A percentile compares a stretch with the other conserved stretches of the same genome.
These are phyloP conservation scores for Hozukius guyotensis DNA, from an alignment of 2,797 vertebrate species.

Conservation along the genomic window DNA sequence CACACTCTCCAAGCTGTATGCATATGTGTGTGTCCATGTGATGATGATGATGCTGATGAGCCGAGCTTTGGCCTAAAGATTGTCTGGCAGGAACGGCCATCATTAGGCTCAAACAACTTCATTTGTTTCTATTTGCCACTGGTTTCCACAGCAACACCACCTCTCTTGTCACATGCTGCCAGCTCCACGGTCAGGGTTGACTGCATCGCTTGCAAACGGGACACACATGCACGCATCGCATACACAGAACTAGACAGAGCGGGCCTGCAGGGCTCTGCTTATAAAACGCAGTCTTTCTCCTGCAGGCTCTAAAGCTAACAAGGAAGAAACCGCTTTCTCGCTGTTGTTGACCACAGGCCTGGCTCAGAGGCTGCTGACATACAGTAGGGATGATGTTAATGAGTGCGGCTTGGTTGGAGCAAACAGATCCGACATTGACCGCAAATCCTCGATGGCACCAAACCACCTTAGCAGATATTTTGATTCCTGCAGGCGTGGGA, in stretches of 20 bases:
- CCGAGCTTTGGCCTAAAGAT: constrained; percentile 18
- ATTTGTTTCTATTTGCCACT: constrained; percentile 75
- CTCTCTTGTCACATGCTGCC: constrained; percentile 85
- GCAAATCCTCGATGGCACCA: constrained; percentile 25
- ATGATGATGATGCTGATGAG: constrained; percentile 22
- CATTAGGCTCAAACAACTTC: constrained; percentile 82
- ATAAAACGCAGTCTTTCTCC: constrained; percentile 15
- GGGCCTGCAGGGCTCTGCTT: constrained; percentile 6
- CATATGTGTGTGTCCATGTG: neutral
- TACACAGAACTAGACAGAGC: neutral
- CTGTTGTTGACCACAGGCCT: constrained; percentile 37
- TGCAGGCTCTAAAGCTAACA: constrained; percentile 9
- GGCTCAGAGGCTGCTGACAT: constrained; percentile 44
- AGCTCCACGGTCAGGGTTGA: constrained; percentile 84
- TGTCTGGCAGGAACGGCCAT: constrained; percentile 59
- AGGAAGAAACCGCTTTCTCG: constrained; percentile 16
- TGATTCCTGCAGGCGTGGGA: neutral
- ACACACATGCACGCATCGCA: neutral
- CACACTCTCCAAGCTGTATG: neutral
- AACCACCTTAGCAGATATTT: constrained; percentile 25
- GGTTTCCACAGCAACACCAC: constrained; percentile 88
- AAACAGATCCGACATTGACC: constrained; percentile 23
- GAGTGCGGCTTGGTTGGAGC: constrained; percentile 36
- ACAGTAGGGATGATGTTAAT: constrained; percentile 42
- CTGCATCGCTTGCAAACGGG: constrained; percentile 49